These are phyloP conservation scores for Tragelaphus imberbis DNA, from an alignment of 2,113 vertebrate species.

Conservation along the genomic window DNA sequence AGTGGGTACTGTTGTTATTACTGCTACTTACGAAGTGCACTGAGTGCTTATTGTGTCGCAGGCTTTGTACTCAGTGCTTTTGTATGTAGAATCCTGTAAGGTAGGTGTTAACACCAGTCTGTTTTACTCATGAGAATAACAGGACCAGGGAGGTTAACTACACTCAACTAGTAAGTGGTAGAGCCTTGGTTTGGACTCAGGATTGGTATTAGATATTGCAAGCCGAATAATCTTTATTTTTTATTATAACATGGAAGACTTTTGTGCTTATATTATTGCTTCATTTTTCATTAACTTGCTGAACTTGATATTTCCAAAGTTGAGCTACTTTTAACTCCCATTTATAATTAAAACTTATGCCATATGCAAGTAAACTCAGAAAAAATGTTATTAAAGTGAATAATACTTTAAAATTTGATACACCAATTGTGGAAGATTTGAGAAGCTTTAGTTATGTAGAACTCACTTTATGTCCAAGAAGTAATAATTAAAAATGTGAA, in stretches of 20 bases:
- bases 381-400: neutral
- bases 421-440: neutral
- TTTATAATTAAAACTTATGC: constrained; percentile 8
- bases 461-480: neutral
- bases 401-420: neutral
- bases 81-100: neutral
- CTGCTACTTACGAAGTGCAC: neutral
- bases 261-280: neutral
- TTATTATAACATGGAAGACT: neutral
- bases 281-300: neutral
- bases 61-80: neutral
- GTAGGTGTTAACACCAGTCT: neutral
- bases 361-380: neutral
- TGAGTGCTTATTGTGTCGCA: neutral
- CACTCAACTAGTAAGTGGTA: neutral
- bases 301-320: neutral
- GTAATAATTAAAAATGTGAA: neutral
- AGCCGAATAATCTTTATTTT: neutral
- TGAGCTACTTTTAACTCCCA: neutral
- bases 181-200: constrained; percentile 25
- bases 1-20: neutral
- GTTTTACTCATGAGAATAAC: neutral
- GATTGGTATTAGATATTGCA: neutral
- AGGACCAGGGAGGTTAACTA: neutral
- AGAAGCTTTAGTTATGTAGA: neutral